Conservation (phyloP, 1,140 invertebrate species). For the roundworm (Caenorhabditis elegans) region DNA sequence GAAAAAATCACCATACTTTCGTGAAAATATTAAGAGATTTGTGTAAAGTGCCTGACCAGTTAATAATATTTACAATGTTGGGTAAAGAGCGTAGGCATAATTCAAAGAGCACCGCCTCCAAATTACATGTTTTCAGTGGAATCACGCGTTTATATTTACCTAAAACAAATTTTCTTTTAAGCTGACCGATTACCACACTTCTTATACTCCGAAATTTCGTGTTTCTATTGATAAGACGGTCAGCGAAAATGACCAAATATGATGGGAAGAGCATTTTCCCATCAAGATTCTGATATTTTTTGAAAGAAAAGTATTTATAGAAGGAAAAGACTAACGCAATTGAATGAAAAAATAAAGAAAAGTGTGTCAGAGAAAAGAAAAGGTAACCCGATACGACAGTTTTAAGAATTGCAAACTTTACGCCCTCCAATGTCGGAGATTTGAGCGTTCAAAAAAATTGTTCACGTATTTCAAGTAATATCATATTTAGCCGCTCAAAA, state of each 20-base stretch:
- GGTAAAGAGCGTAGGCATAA: too few relatives aligned
- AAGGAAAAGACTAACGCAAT: not conserved
- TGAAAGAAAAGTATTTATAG: not conserved
- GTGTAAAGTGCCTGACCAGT: too few relatives aligned
- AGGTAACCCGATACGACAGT: not conserved
- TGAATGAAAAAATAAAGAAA: not conserved
- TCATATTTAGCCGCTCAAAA: too few relatives aligned
- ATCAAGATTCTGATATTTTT: too few relatives aligned
- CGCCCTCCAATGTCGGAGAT: too few relatives aligned
- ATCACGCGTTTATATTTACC: not conserved
- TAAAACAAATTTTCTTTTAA: constrained; percentile 3
- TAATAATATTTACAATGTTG: too few relatives aligned
- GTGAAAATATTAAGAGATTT: too few relatives aligned
- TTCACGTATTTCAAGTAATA: too few relatives aligned
- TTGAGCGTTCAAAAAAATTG: too few relatives aligned
- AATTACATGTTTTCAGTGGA: constrained; percentile 5
- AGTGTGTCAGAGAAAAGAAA: not conserved
- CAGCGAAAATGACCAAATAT: constrained; percentile 7
- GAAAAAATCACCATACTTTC: too few relatives aligned
- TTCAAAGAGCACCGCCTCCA: not conserved
- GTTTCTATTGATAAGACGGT: constrained; percentile 1
- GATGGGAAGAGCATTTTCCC: not conserved
- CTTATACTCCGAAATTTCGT: not conserved
- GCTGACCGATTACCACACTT: not conserved
- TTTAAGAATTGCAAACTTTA: not conserved